Evolutionary conservation across 2,888 invertebrate genomes (phyloP).

Genomic region (Pantelozetes paolii): DNA sequence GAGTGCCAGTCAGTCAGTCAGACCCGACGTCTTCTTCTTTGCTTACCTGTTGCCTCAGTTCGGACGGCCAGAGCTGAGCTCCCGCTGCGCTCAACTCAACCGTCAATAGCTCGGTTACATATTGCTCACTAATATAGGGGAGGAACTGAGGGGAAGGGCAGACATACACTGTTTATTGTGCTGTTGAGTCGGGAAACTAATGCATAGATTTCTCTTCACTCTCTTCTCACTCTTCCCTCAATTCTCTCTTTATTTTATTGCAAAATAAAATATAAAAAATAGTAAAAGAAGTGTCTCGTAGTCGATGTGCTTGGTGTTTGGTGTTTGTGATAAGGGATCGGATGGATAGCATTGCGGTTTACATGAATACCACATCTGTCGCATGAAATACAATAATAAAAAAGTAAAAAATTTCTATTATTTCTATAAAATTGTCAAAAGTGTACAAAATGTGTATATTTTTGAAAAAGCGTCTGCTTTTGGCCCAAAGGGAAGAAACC

Average conservation of each 20-base stretch:
- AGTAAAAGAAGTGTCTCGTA: conserved; percentile 31
- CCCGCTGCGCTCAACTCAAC: conserved; percentile 29
- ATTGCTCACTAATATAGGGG: conserved; percentile 37
- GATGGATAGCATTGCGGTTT: conserved; percentile 32
- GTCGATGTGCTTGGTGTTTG: neutral
- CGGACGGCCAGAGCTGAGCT: neutral
- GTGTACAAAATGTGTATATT: conserved; percentile 29
- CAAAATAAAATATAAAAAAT: conserved; percentile 29
- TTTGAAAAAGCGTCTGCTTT: conserved; percentile 19
- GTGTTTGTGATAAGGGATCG: conserved; percentile 31
- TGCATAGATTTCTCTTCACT: neutral
- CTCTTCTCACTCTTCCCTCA: conserved; percentile 1
- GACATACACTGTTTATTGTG: neutral
- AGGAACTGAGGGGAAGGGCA: neutral
- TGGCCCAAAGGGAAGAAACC: neutral
- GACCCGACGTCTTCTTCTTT: conserved; percentile 8
- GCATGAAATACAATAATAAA: conserved; percentile 26
- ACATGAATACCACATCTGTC: conserved; percentile 31
- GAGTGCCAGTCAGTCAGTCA: conserved; percentile 3
- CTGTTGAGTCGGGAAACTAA: conserved; percentile 1
- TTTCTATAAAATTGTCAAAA: conserved; percentile 32
- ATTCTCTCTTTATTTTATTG: conserved; percentile 15
- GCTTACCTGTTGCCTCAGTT: conserved; percentile 17
- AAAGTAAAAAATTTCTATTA: conserved; percentile 33
- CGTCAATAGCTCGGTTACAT: conserved; percentile 36